phyloP scores from a whole-genome alignment of 2,888 invertebrate genomes.

The Noctua comes region DNA sequence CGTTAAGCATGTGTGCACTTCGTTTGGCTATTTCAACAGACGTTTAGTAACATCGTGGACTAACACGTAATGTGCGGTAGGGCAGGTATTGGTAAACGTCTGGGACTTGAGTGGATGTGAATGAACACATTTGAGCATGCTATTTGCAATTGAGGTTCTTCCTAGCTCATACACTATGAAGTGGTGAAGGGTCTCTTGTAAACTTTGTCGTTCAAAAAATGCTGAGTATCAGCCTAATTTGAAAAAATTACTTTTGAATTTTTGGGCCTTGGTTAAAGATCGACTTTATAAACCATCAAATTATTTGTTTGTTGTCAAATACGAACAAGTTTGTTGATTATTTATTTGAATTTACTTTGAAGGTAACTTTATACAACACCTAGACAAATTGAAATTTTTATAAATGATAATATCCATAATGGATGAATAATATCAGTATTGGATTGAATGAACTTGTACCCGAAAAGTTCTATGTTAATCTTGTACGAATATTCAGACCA shows the following conservation, averaged over 20 bases:
- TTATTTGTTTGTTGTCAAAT: neutral
- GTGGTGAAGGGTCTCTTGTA: too few species aligned
- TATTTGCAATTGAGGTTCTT: too few species aligned
- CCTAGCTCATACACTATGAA: too few species aligned
- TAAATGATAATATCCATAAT: neutral
- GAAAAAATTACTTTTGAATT: too few species aligned
- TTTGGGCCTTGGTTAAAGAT: too few species aligned
- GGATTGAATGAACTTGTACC: neutral
- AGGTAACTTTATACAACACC: neutral
- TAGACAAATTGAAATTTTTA: neutral
- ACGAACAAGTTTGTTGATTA: neutral
- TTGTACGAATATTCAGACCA: neutral
- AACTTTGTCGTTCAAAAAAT: too few species aligned
- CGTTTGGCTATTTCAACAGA: conserved; percentile 53
- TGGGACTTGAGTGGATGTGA: neutral
- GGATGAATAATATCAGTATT: neutral
- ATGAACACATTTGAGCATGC: too few species aligned
- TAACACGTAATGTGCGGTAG: conserved; percentile 9
- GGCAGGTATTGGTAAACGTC: conserved; percentile 13
- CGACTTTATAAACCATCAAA: neutral
- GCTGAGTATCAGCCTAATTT: too few species aligned
- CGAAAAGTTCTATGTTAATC: neutral
- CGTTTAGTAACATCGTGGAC: conserved; percentile 27
- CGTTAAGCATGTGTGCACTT: conserved; percentile 53
- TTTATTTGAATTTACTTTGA: neutral